These are phyloP conservation scores for Agriopis leucophaearia DNA, from an alignment of 2,888 invertebrate genomes.

Conservation along the genomic window DNA sequence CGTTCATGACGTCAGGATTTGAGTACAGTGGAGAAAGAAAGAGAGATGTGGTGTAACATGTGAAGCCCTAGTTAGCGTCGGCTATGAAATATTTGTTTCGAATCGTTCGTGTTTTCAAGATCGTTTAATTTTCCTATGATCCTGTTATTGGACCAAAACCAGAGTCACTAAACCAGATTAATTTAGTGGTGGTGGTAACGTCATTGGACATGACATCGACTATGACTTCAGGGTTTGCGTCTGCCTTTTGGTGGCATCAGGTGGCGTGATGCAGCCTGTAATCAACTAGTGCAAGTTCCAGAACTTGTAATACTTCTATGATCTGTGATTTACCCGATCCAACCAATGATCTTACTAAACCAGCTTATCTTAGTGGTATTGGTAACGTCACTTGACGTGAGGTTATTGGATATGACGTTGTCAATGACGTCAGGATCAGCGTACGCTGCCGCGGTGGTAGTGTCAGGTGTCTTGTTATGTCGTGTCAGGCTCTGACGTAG, in stretches of 20 bases:
- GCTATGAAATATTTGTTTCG: neutral
- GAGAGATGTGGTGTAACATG: no score
- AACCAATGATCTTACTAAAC: neutral
- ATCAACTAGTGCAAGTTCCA: slow-evolving; percentile 57
- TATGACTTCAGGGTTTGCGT: slow-evolving; percentile 58
- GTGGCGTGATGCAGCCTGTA: slow-evolving; percentile 16
- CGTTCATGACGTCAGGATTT: no score
- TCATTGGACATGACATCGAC: slow-evolving; percentile 32
- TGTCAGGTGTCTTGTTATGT: slow-evolving; percentile 13
- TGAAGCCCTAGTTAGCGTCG: neutral
- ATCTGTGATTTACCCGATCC: slow-evolving; percentile 8
- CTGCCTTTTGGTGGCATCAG: neutral
- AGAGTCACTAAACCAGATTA: slow-evolving; percentile 7
- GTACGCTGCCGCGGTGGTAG: slow-evolving; percentile 5
- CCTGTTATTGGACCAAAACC: slow-evolving; percentile 11
- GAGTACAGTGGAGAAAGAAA: no score
- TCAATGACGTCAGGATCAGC: slow-evolving; percentile 35
- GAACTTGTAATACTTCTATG: slow-evolving; percentile 35
- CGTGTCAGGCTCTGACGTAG: slow-evolving; percentile 47
- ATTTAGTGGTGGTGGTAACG: slow-evolving; percentile 5
- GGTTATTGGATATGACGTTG: neutral
- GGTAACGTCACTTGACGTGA: neutral
- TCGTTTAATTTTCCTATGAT: neutral
- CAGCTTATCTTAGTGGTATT: slow-evolving; percentile 8
- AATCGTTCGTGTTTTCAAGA: neutral